These are phyloP conservation scores for Cyrtodaria siliqua DNA, from an alignment of 2,888 invertebrate genomes.

Conservation along the genomic window DNA sequence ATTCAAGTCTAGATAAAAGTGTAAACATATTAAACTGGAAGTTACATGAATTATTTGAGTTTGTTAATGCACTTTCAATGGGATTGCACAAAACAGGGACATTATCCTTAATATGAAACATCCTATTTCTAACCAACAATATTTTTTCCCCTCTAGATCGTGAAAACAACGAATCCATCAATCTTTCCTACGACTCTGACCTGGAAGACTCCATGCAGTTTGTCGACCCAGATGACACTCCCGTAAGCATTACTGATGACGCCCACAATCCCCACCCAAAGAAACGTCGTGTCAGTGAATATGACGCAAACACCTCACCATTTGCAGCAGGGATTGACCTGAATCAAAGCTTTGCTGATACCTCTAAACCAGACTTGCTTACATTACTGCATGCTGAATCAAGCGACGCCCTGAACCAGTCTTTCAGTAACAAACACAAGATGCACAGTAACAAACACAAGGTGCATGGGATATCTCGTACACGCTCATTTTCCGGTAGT, in stretches of 20 bases:
- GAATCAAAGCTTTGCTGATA: background rate
- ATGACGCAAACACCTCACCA: conserved; percentile 12
- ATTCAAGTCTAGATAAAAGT: too few species aligned
- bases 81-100: too few species aligned
- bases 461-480: background rate
- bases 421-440: too few species aligned
- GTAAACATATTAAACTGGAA: too few species aligned
- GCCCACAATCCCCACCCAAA: conserved; percentile 5
- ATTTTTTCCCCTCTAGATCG: too few species aligned
- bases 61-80: too few species aligned
- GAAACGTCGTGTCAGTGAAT: conserved; percentile 36
- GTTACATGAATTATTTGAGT: too few species aligned
- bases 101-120: too few species aligned
- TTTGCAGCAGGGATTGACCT: background rate
- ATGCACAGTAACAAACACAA: background rate
- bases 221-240: conserved; percentile 54
- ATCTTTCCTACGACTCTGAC: conserved; percentile 54
- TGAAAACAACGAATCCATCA: background rate
- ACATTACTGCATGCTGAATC: background rate
- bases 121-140: too few species aligned
- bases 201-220: conserved; percentile 63
- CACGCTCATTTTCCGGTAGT: background rate
- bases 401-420: background rate
- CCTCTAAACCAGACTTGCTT: background rate
- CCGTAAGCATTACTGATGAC: background rate